Base-by-base conservation (phyloP, 2,113 vertebrate species). In the Pseudopipra pipra region DNA sequence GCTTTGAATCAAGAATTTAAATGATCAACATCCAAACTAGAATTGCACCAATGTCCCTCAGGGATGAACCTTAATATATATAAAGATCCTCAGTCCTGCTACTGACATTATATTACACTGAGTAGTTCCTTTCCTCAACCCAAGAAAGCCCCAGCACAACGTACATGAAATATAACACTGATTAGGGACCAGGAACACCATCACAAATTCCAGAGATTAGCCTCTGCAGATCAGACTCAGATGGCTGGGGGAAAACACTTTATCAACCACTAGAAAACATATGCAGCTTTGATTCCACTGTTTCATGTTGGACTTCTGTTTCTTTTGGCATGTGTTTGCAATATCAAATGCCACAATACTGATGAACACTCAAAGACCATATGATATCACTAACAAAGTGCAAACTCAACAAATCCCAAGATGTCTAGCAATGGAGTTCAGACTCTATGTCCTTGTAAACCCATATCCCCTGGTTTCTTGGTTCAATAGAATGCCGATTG, bases 161-260 rank as follows among this genome's bases (percentile, higher is more conserved):
- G 7, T 39, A 65, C 33, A 61, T 87, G 91, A 96, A 93, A 92
- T 94, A 75, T 89, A 93, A 96, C 71, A 67, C 61, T 94, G 92
- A 70, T 81, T 72, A 92, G 86, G 51, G 71, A 89, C 52, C 43
- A 94, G 43, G 51, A 94, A 90, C 80, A 94, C 75, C 56, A 37
- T 46, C 70, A 94, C 81, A 94, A 96, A 97, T 97, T 97, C 94
- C 97, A 95, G 94, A 96, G 89, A 93, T 97, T 95, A 97, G 88
- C 16, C 15, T 78, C 81, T 86, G 58, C 62, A 96, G 93, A 96
- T 97, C 90, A 94, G 96, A 87, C 74, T 56, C 37, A 95, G 90
- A 91, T 83, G 91, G 46, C 49, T 87, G 74, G 56, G 28, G 30
- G 27, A 88, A 93, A 78, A 79, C 3, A 7, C 15, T 85, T 96